Evolutionary conservation across 2,113 vertebrate genomes (phyloP).

Genomic region (Periophthalmodon schlosseri): DNA sequence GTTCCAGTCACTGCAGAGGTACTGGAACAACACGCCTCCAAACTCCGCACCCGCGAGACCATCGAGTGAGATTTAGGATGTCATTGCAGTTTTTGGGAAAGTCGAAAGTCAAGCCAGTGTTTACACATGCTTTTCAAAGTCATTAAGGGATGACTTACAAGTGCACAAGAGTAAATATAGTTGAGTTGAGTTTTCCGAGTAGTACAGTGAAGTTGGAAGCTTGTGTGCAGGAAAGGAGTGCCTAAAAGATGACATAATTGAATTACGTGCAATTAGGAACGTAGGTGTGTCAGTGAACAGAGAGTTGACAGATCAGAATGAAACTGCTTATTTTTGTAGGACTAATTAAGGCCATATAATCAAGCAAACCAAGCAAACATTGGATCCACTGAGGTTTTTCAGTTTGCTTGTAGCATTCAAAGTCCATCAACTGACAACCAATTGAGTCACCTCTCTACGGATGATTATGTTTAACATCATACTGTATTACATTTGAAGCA

Average conservation of each 20-base stretch:
- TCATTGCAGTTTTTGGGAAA: constrained; percentile 60
- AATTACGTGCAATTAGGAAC: neutral
- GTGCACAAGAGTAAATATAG: constrained; percentile 18
- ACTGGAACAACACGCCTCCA: constrained; percentile 49
- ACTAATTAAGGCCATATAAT: neutral
- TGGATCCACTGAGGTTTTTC: too few species aligned
- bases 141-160: constrained; percentile 51
- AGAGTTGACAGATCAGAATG: neutral
- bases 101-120: constrained; percentile 66
- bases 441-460: too few species aligned
- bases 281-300: constrained; percentile 1
- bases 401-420: neutral
- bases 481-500: too few species aligned
- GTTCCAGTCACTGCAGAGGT: constrained; percentile 50
- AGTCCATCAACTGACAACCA: too few species aligned
- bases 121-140: constrained; percentile 61
- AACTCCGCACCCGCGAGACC: constrained; percentile 56
- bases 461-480: too few species aligned
- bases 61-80: constrained; percentile 62
- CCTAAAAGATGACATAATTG: neutral
- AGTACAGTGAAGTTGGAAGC: neutral
- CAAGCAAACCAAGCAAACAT: too few species aligned
- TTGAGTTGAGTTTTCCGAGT: neutral
- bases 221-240: neutral
- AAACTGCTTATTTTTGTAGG: neutral